Evolutionary conservation across 2,113 vertebrate species (phyloP), one percentile per base, ranked within the genome.

Genomic region (Typhlomys cinereus): DNA sequence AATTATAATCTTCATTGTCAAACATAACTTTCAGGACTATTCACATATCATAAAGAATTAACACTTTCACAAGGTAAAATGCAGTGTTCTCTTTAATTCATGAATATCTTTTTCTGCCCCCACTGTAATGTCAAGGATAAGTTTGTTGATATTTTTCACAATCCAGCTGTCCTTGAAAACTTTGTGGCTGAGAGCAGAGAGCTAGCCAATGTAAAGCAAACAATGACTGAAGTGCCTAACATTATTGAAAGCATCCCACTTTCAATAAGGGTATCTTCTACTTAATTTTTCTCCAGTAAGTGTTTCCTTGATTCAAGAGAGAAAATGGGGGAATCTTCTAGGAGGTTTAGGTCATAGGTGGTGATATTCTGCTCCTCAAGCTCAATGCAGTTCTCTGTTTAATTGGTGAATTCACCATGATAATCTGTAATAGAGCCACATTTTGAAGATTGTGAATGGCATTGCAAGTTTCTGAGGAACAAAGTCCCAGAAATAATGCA

Each of bases 61-160:
- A 92, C 59, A 81, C 5, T 94, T 88, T 89, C 81, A 94, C 54
- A 90, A 95, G 94, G 73, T 66, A 91, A 96, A 95, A 93, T 71
- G 66, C 11, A 95, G 70, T 1, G 70, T 92, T 84, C n/a, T 41
- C 39, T 64, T 76, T 87, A 78, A 0, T 59, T 94, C 86, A 10
- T 89, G 95, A 96, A 86, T 48, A 11, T 36, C 59, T 89, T 96
- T 93, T 82, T 27, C 1, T 12, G 4, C 23, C 62, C 41, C 21
- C 41, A 88, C 20, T 94, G 69, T 93, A 84, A 73, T 94, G 74
- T 82, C 20, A 15, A 80, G 75, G 39, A 75, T 93, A 71, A n/a
- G 90, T 93, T 95, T 95, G 23, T 83, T 94, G 57, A 96, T 91
- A 86, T 92, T 94, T 82, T 66, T 76, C 71, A 34, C 66, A 93